A percentile compares a stretch with the other conserved stretches of the same genome.
phyloP scores from a whole-genome alignment of 2,888 invertebrate genomes.

The Harpagoxenus sublaevis region DNA sequence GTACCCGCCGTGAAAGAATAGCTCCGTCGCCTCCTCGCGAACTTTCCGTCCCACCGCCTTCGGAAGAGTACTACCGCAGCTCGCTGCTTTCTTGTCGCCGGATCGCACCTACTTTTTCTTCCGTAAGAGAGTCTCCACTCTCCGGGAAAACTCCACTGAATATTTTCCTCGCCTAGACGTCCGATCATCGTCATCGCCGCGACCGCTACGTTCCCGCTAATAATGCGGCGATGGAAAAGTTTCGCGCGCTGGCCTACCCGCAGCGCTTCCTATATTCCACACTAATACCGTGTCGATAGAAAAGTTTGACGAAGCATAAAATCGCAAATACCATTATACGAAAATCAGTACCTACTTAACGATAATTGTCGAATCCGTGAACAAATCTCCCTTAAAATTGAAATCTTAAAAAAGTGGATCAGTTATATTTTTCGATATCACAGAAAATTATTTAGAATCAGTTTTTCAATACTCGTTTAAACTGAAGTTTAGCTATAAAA shows the following conservation, averaged over 20 bases:
- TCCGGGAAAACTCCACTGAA: constrained; percentile 74
- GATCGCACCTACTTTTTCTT: constrained; percentile 52
- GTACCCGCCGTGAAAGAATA: constrained; percentile 73
- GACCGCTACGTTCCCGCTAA: constrained; percentile 71
- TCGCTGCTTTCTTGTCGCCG: constrained; percentile 42
- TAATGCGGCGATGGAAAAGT: constrained; percentile 76
- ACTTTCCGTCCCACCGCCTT: constrained; percentile 74
- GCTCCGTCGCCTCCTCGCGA: constrained; percentile 45
- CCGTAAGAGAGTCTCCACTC: constrained; percentile 75
- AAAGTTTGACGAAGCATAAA: constrained; percentile 8
- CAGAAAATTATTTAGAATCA: not conserved
- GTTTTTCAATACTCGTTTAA: too few species aligned
- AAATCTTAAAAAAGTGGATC: not conserved
- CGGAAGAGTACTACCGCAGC: constrained; percentile 51
- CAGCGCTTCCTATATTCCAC: not conserved
- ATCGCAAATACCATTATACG: not conserved
- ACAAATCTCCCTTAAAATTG: not conserved
- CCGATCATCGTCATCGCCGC: constrained; percentile 72
- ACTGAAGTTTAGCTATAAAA: too few species aligned
- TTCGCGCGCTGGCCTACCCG: constrained; percentile 61
- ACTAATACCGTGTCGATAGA: constrained; percentile 31
- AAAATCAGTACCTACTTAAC: not conserved
- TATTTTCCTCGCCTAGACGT: constrained; percentile 75
- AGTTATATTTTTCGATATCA: not conserved
- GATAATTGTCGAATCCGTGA: not conserved